These are phyloP conservation scores for Proteles cristata DNA, from an alignment of 2,113 vertebrate genomes.

Conservation along the genomic window DNA sequence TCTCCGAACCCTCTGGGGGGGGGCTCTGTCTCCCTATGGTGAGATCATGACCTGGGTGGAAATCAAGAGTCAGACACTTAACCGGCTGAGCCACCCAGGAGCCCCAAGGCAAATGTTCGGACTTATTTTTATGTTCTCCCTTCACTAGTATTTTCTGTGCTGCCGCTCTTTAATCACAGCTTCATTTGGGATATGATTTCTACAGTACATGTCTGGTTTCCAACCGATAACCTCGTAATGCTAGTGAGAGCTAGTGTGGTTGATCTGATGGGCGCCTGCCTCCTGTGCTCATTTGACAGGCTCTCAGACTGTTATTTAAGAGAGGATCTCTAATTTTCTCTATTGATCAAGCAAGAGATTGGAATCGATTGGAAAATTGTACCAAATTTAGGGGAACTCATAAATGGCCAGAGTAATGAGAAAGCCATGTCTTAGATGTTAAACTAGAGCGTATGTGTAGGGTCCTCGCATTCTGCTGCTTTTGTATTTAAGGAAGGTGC, in stretches of 20 bases:
- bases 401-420: neutral
- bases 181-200: neutral
- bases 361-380: neutral
- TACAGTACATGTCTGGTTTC: neutral
- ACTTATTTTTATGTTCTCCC: neutral
- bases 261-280: neutral
- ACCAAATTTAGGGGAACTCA: neutral
- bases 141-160: neutral
- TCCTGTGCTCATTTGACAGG: neutral
- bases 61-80: too few relatives aligned
- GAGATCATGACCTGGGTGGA: too few relatives aligned
- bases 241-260: neutral
- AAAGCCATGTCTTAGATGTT: neutral
- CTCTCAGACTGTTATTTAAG: neutral
- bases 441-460: neutral
- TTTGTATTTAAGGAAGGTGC: neutral
- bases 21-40: too few relatives aligned
- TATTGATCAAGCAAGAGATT: neutral
- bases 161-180: neutral
- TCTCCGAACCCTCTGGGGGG: too few relatives aligned
- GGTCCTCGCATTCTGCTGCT: neutral
- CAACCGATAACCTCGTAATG: neutral
- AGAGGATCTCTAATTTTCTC: neutral
- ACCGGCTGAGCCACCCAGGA: too few relatives aligned
- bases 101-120: neutral